phyloP scores from a whole-genome alignment of 2,888 invertebrate species.

The Lycaena phlaeas region DNA sequence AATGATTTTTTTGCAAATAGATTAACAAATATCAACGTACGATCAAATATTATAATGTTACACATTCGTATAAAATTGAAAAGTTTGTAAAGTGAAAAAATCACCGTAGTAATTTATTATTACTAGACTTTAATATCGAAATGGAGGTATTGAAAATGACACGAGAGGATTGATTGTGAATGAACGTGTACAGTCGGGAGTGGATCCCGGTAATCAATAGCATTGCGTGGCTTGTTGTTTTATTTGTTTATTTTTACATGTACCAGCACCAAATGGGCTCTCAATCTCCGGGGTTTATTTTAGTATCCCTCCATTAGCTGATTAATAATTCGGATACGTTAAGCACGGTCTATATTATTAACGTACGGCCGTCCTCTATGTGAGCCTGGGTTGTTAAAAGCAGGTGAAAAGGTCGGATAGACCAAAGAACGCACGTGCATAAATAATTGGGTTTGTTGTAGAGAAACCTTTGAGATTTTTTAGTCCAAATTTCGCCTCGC shows the following conservation, averaged over 20 bases:
- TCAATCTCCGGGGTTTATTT: slow-evolving; percentile 15
- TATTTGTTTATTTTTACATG: slow-evolving; percentile 30
- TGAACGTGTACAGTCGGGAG: slow-evolving; percentile 19
- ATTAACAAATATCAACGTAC: too few species aligned
- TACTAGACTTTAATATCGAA: slow-evolving; percentile 13
- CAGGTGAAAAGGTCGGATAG: not conserved
- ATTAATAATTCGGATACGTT: slow-evolving; percentile 21
- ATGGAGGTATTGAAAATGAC: slow-evolving; percentile 20
- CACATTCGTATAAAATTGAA: not conserved
- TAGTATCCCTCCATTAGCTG: slow-evolving; percentile 17
- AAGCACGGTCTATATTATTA: slow-evolving; percentile 11
- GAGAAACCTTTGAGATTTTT: not conserved
- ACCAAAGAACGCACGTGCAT: not conserved
- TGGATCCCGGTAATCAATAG: slow-evolving; percentile 22
- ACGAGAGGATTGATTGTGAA: slow-evolving; percentile 21
- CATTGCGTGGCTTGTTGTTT: slow-evolving; percentile 11
- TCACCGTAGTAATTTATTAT: slow-evolving; percentile 1
- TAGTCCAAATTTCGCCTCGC: too few species aligned
- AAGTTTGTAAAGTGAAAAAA: not conserved
- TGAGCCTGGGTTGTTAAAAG: not conserved
- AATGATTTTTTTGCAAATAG: too few species aligned
- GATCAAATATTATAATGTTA: too few species aligned
- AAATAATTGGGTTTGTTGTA: not conserved
- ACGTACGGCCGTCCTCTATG: not conserved
- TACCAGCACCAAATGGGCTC: slow-evolving; percentile 16